Evolutionary conservation across 2,113 vertebrate species (phyloP), one percentile per base, ranked within the genome.

Genomic region (Eulemur rufifrons): DNA sequence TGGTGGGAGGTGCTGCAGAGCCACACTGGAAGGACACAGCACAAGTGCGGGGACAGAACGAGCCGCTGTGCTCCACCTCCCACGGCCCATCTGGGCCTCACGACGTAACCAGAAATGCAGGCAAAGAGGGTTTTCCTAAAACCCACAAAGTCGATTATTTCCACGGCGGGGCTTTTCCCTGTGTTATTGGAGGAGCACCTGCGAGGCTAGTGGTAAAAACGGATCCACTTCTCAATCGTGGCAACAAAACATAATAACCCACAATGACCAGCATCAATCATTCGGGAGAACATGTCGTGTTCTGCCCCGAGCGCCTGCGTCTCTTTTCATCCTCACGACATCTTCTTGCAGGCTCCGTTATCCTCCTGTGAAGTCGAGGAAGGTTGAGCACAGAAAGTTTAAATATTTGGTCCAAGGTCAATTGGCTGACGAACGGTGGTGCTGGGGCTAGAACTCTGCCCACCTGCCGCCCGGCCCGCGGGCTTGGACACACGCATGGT

Each of bases 11-110:
- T 0, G 4, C 80, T 63, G 37, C 9, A 29, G n/a, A 18, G 37
- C 20, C 27, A 32, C 13, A 6, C 3, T 20, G 23, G 2, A n/a
- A 10, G 42, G 12, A 12, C 11, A 0, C 2, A 6, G 15, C 7
- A 4, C 34, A 37, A 23, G 63, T 39, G 5, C 14, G 14, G 34
- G 83, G 8, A 20, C 11, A n/a, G 37, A 13, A 29, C 0, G 56
- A 37, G 80, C 54, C 25, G 2, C 25, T 47, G 21, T 27, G 8
- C 23, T 37, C 78, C 23, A 5, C 37, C 12, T 8, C 7, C 56
- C 37, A 42, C 25, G 8, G 25, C 27, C 59, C 27, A 1, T 8
- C 59, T 64, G 39, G 2, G 2, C 29, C 13, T 3, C 59, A 21
- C 39, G 25, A 8, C 63, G 2, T 7, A 1, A 17, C 63, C 83